phyloP scores from a whole-genome alignment of 2,797 vertebrate species.

The Sebastes diploproa region DNA sequence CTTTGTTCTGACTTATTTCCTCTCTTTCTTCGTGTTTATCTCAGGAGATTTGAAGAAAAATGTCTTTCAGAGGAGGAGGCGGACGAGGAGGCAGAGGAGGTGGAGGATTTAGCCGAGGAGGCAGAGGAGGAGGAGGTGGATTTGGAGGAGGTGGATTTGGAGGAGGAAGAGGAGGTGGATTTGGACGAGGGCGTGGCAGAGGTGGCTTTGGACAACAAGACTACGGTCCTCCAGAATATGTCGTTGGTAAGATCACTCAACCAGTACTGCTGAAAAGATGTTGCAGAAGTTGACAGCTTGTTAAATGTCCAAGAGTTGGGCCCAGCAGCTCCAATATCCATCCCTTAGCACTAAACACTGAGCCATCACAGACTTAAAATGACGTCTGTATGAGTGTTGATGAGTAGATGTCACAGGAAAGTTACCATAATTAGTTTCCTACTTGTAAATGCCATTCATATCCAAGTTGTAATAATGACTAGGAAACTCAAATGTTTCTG shows the following conservation, averaged over 20 bases:
- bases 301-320: not conserved
- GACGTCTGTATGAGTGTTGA: not conserved
- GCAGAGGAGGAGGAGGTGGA: conserved; percentile 46
- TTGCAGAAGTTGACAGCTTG: not conserved
- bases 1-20: not conserved
- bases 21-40: not conserved
- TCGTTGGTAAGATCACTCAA: conserved; percentile 87
- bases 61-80: conserved; percentile 88
- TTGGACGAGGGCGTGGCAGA: conserved; percentile 83
- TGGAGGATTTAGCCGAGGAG: conserved; percentile 62
- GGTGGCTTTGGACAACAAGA: conserved; percentile 90
- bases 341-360: not conserved
- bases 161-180: conserved; percentile 71
- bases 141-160: conserved; percentile 72
- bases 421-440: not conserved
- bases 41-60: conserved; percentile 20
- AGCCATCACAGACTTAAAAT: not conserved
- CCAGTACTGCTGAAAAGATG: not conserved
- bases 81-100: conserved; percentile 72
- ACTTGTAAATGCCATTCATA: not conserved
- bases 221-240: conserved; percentile 92
- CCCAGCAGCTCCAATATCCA: not conserved
- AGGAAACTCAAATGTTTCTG: not conserved
- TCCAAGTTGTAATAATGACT: not conserved
- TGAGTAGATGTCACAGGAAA: not conserved